Evolutionary conservation across 2,797 vertebrate genomes (phyloP), one percentile per base, ranked within the genome.

Genomic region (Remorina albescens): DNA sequence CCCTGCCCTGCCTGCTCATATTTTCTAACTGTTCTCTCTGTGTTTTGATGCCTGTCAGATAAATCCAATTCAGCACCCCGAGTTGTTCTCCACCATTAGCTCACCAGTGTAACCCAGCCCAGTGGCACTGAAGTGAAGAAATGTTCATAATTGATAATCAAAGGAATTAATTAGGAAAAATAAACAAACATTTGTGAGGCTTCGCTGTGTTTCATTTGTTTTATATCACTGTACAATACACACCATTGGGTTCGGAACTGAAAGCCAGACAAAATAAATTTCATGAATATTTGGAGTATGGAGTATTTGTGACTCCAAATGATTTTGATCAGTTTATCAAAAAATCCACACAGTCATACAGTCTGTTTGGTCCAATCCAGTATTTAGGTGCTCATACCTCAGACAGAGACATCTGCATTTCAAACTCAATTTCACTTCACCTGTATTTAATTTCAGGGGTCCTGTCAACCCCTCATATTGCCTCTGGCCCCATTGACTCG

Each of bases 381-480:
- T 65, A 2, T 67, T 73, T 8, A 36, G 13, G 21, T 64, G 58
- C 71, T 25, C 30, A 56, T 50, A 60, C 63, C 72, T 67, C 42
- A 69, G 68, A 62, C 70, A 32, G 58, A 67, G 34, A 25, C 74
- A 74, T 83, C 79, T 79, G 60, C 30, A 71, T 69, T 47, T 55
- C 36, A 67, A 57, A 68, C 53, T 71, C 66, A 49, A 6, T 58
- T 79, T 82, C 36, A 64, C 57, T 61, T 47, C 18, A 53, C 65
- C 68, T 62, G 61, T 58, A 21, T 74, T 80, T 75, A 71, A 74
- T 86, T 80, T 80, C 71, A 23, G 62, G 28, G 54, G 80, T 65
- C 39, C 65, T 60, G 69, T 84, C 89, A 82, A 80, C 84, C 84
- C n/a, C 82, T 63, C 63, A 18, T 15, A 19, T 65, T 62, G 65